Evolutionary conservation across 2,888 invertebrate genomes (phyloP).

Genomic region (Zygogramma bicolorata): DNA sequence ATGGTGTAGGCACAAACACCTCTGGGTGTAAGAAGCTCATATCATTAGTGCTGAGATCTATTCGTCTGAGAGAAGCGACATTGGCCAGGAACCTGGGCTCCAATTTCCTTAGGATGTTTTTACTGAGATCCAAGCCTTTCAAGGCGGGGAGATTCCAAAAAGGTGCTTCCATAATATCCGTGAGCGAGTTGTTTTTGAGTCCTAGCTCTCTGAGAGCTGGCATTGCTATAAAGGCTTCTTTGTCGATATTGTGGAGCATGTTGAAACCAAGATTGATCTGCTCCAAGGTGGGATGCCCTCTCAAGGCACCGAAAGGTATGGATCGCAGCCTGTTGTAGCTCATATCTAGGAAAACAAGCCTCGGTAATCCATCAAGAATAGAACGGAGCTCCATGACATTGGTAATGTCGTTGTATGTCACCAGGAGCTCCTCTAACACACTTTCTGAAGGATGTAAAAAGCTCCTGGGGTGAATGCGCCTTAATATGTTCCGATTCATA

Average conservation of each 20-base stretch:
- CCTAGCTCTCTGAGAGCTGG: constrained; percentile 85
- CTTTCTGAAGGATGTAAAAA: constrained; percentile 81
- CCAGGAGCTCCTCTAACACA: constrained; percentile 81
- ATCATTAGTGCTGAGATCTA: constrained; percentile 83
- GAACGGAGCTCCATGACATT: constrained; percentile 81
- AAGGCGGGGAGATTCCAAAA: constrained; percentile 88
- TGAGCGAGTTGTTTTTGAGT: constrained; percentile 85
- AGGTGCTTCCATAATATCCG: constrained; percentile 78
- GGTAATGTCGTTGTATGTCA: constrained; percentile 82
- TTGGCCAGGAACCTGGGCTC: constrained; percentile 81
- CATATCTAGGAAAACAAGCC: constrained; percentile 82
- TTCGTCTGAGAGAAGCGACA: constrained; percentile 79
- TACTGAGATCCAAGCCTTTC: constrained; percentile 85
- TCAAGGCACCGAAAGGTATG: constrained; percentile 82
- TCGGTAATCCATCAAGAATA: constrained; percentile 81
- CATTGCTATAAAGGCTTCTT: constrained; percentile 86
- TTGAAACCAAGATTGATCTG: constrained; percentile 86
- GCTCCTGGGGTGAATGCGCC: constrained; percentile 84
- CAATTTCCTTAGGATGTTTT: constrained; percentile 79
- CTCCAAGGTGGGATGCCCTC: constrained; percentile 85
- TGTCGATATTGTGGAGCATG: constrained; percentile 78
- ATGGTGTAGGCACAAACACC: constrained; percentile 78
- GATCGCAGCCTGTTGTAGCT: constrained; percentile 82
- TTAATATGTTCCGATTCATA: constrained; percentile 81
- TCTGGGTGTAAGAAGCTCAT: constrained; percentile 79